Evolutionary conservation across 2,888 invertebrate species (phyloP).

Genomic region (Cryptocephalus primarius): DNA sequence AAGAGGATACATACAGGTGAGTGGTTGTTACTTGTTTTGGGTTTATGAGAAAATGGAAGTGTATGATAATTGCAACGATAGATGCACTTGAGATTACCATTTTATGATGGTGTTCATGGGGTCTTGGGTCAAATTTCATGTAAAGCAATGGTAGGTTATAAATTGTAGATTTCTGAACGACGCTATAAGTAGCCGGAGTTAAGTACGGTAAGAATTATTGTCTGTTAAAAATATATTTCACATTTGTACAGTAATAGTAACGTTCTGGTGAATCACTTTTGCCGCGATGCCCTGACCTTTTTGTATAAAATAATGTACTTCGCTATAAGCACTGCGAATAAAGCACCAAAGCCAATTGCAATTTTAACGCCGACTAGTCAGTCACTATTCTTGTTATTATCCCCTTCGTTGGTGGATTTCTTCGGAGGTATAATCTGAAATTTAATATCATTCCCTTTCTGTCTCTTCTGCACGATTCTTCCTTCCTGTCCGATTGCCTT

Average conservation of each 20-base stretch:
- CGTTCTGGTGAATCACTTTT: background rate
- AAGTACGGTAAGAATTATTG: too few relatives aligned
- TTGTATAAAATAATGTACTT: slow-evolving; percentile 10
- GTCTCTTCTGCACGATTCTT: slow-evolving; percentile 51
- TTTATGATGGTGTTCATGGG: too few relatives aligned
- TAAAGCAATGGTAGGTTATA: too few relatives aligned
- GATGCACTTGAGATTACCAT: too few relatives aligned
- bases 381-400: slow-evolving; percentile 13
- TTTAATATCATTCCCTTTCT: slow-evolving; percentile 48
- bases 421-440: slow-evolving; percentile 51
- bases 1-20: slow-evolving; percentile 50
- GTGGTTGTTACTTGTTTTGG: slow-evolving; percentile 1
- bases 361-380: slow-evolving; percentile 16
- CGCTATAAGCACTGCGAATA: slow-evolving; percentile 8
- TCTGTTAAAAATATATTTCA: too few relatives aligned
- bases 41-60: too few relatives aligned
- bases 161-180: too few relatives aligned
- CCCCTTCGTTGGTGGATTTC: slow-evolving; percentile 8
- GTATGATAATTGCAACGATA: too few relatives aligned
- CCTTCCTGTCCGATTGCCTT: slow-evolving; percentile 34
- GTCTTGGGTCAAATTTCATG: too few relatives aligned
- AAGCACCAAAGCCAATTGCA: background rate
- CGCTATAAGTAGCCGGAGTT: too few relatives aligned
- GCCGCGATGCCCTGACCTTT: background rate
- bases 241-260: too few relatives aligned